Base-by-base conservation (phyloP, 2,888 invertebrate genomes). In the Nudaria mundana region DNA sequence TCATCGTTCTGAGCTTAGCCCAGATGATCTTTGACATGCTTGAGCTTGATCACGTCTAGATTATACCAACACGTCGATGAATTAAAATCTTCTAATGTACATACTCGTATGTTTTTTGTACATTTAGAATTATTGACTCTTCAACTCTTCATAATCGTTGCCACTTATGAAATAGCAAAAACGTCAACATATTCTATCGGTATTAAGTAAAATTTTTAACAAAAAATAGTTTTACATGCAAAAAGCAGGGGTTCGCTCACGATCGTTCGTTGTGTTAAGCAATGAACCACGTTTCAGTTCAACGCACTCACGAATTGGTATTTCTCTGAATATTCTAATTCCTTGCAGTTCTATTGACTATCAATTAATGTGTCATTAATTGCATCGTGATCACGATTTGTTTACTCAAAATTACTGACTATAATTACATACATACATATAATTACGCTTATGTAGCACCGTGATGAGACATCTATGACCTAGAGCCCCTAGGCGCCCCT, bases 281-380 rank as follows among this genome's bases (percentile, higher is more conserved):
- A 83, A 82, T 81, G 76, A 74, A 67, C 78, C 84, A 85, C 86
- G 85, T 80, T 80, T 77, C 82, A 76, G 87, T 87, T 86, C 86
- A 85, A 79, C 81, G 86, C 83, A 83, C 87, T 81, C 83, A 77
- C 76, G 80, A 74, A 76, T 78, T 66, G 69, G 74, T 73, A 77
- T 77, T 80, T 81, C 75, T 69, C 75, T 75, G 72, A 72, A 78
- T 76, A 71, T 34, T 69, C 70, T 75, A 76, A 74, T 70, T 59
- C 65, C 73, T 63, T 24, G 14, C 24, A 33, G 24, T 33, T 15
- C 33, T 15, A 16, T 11, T 76, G 74, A 72, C 76, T 73, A 71
- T 69, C 73, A 73, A 76, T 79, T 75, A 69, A 76, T 82, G 80
- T 77, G 57, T 70, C 65, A 73, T 69, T 73, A 70, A 70, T 69